phyloP scores from a whole-genome alignment of 2,797 vertebrate genomes.

The Xenentodon cancila region DNA sequence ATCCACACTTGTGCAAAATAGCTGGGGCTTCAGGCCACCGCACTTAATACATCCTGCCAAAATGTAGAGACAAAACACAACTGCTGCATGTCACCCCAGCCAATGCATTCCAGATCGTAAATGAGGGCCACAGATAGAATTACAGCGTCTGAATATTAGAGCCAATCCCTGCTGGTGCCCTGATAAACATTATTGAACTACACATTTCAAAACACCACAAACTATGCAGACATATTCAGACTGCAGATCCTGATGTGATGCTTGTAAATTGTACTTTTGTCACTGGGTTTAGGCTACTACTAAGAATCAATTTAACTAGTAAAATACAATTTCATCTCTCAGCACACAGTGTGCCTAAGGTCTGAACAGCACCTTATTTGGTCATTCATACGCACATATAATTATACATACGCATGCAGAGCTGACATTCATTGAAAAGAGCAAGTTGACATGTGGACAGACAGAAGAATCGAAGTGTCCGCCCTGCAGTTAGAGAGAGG shows the following conservation, averaged over 20 bases:
- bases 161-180: conserved; percentile 45
- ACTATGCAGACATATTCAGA: conserved; percentile 22
- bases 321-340: not conserved
- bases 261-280: conserved; percentile 3
- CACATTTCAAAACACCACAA: conserved; percentile 38
- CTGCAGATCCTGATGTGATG: conserved; percentile 14
- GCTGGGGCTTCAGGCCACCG: conserved; percentile 45
- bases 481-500: not conserved
- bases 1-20: conserved; percentile 64
- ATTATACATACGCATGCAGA: not conserved
- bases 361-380: not conserved
- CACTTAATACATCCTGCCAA: conserved; percentile 57
- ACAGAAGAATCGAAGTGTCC: not conserved
- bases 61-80: conserved; percentile 62
- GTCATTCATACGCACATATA: not conserved
- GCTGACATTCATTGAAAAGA: not conserved
- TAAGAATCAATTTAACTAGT: conserved; percentile 21
- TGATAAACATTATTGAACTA: conserved; percentile 37
- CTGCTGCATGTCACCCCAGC: conserved; percentile 46
- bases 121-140: conserved; percentile 44
- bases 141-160: conserved; percentile 57
- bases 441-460: conserved; percentile 2
- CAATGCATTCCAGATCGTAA: conserved; percentile 62
- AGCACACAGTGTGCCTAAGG: not conserved
- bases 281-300: not conserved